Evolutionary conservation across 2,888 invertebrate species (phyloP).

Genomic region (Drosophila mimetica): DNA sequence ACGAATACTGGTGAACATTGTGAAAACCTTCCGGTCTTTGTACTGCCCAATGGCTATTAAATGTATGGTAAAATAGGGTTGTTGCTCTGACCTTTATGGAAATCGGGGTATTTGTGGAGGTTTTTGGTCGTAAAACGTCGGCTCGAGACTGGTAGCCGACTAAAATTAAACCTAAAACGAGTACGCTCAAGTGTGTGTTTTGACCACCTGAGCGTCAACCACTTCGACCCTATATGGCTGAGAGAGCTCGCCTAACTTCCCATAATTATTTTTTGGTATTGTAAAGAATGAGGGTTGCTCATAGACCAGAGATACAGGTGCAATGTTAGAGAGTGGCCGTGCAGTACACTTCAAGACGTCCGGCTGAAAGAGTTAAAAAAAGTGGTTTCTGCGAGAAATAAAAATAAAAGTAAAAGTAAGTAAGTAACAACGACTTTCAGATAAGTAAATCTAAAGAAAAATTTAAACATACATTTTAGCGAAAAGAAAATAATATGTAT

Average conservation of each 20-base stretch:
- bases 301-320: constrained; percentile 5
- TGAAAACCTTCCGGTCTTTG: background rate
- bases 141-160: background rate
- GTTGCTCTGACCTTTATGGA: constrained; percentile 23
- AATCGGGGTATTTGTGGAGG: constrained; percentile 27
- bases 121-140: constrained; percentile 39
- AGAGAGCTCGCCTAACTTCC: background rate
- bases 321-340: background rate
- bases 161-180: background rate
- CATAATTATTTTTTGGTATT: constrained; percentile 5
- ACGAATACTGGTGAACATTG: background rate
- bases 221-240: constrained; percentile 6
- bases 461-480: background rate
- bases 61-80: constrained; percentile 43
- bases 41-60: background rate
- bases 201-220: background rate
- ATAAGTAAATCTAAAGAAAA: background rate
- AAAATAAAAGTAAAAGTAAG: too few species aligned
- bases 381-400: background rate
- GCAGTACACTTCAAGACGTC: background rate
- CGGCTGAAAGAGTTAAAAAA: background rate
- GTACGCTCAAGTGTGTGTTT: background rate
- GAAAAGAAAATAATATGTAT: background rate
- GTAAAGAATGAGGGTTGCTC: constrained; percentile 6
- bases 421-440: background rate